Evolutionary conservation across 1,140 invertebrate species (phyloP), one percentile per base, ranked within the genome.

Genomic region (Samia ricini): DNA sequence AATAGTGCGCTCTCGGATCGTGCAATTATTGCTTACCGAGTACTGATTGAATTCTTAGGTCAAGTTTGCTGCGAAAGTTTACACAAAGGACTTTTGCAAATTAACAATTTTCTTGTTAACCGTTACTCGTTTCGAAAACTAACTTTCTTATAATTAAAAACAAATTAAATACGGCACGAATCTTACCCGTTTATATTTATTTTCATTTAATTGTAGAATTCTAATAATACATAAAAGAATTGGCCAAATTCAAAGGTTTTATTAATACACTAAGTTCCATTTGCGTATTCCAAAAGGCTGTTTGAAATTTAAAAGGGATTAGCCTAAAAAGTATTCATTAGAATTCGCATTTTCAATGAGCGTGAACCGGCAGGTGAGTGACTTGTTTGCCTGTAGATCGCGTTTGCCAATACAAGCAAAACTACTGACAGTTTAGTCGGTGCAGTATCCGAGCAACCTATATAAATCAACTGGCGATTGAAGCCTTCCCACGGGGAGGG

Each of bases 401-500:
- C 63, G 67, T 66, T 66, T 52, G 68, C 63, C 77, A 85, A 78
- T 72, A 79, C 78, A 80, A 88, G 81, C 80, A 85, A 87, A 88
- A 87, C 77, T 74, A 76, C 68, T 75, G 77, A 81, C 85, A 83
- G 85, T 79, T 88, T 83, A 88, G 83, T 78, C 80, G 81, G 73
- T 76, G 77, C 76, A 70, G 72, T 67, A 63, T 24, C 55, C 36
- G 64, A 74, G 77, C 76, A 74, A 77, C 77, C 81, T 76, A 84
- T 76, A 89, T 89, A 89, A 88, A 89, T 89, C 87, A 89, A 79
- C 68, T 63, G 50, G 76, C 84, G 87, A 89, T 89, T 89, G 87
- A 89, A 84, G 81, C 79, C 78, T 87, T 83, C 85, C 85, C 85
- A 87, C 83, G 69, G 83, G 85, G 84, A 88, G 83, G 88, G 85